A percentile compares a stretch with the other conserved stretches of the same genome.
Evolutionary conservation across 2,888 invertebrate species (phyloP).

Genomic region (Serrognathus titanus): DNA sequence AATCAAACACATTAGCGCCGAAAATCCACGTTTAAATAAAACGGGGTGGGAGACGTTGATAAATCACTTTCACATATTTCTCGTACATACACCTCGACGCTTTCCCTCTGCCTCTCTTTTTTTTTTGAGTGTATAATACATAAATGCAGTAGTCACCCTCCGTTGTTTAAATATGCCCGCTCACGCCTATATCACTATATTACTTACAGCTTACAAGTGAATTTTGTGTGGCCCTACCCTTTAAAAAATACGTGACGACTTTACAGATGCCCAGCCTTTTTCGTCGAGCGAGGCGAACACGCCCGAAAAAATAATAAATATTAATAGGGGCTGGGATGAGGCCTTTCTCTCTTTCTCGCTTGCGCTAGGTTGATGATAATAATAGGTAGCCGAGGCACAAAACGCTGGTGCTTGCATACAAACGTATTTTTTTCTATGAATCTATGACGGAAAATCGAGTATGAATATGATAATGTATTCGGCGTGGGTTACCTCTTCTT

Average conservation of each 20-base stretch:
- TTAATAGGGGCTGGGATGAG: conserved; percentile 13
- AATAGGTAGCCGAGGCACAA: conserved; percentile 11
- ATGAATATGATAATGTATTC: conserved; percentile 21
- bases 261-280: conserved; percentile 11
- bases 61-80: neutral
- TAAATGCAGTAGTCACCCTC: neutral
- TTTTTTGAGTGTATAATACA: neutral
- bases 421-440: conserved; percentile 9
- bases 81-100: neutral
- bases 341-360: neutral
- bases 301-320: conserved; percentile 18
- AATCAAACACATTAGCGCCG: too few relatives aligned
- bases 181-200: conserved; percentile 26
- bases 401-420: conserved; percentile 9
- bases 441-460: conserved; percentile 1
- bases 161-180: conserved; percentile 20
- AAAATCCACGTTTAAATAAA: neutral
- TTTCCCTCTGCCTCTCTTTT: neutral
- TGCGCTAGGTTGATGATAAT: neutral
- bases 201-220: conserved; percentile 29
- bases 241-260: conserved; percentile 19
- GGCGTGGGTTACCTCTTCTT: conserved; percentile 25
- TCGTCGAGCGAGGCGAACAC: conserved; percentile 8
- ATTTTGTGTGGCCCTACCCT: conserved; percentile 34
- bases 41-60: neutral